Evolutionary conservation across 2,113 vertebrate genomes (phyloP).

Genomic region (Ploceus nigricollis): DNA sequence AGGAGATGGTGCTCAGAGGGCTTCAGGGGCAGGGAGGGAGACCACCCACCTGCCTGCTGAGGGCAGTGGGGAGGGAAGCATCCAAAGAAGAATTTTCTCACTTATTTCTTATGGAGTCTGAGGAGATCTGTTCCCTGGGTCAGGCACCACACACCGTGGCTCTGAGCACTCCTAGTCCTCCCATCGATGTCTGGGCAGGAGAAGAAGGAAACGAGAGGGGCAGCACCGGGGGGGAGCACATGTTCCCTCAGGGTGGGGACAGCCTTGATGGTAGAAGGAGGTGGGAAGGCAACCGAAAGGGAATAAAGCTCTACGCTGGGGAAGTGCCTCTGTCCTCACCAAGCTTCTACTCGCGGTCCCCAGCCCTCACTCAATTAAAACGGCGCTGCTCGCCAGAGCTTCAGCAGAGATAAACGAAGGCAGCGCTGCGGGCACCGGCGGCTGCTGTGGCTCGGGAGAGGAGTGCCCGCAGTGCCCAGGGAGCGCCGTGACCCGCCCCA

Average conservation of each 20-base stretch:
- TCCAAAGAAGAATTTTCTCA: neutral
- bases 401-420: neutral
- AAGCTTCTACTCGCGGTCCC: rapidly evolving
- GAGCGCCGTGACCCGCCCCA: rapidly evolving
- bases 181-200: rapidly evolving
- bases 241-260: rapidly evolving
- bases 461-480: neutral
- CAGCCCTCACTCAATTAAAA: neutral
- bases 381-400: rapidly evolving
- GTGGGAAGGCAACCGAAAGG: neutral
- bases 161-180: neutral
- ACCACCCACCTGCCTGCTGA: rapidly evolving
- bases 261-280: neutral
- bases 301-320: neutral
- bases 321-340: neutral
- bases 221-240: rapidly evolving
- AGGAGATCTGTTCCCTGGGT: rapidly evolving
- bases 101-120: neutral
- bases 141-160: neutral
- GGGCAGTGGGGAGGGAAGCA: neutral
- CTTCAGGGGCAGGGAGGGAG: neutral
- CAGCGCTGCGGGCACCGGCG: rapidly evolving
- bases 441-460: neutral
- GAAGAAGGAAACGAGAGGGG: neutral
- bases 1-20: neutral